Evolutionary conservation across 2,797 vertebrate species (phyloP).

Genomic region (Trachops cirrhosus): DNA sequence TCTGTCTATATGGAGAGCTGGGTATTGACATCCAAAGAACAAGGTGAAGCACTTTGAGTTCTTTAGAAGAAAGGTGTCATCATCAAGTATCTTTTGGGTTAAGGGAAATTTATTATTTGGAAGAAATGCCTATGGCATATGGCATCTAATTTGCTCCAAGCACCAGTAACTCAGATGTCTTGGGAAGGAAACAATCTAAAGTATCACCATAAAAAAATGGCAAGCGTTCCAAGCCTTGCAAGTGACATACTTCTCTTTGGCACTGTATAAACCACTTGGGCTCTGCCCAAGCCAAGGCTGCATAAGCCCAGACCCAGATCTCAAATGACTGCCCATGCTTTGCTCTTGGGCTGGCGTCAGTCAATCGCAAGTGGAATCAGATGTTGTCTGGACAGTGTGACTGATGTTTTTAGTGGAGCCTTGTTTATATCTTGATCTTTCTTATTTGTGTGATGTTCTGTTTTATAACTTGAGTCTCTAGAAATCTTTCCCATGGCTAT

Average conservation of each 20-base stretch:
- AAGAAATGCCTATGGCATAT: background rate
- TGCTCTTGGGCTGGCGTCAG: slow-evolving; percentile 37
- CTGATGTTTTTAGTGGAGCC: slow-evolving; percentile 54
- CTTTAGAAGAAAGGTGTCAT: background rate
- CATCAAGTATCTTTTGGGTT: background rate
- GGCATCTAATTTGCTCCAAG: background rate
- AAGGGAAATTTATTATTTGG: background rate
- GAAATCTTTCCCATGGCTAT: slow-evolving; percentile 54
- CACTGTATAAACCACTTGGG: background rate
- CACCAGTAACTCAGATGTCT: background rate
- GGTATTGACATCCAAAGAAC: slow-evolving; percentile 26
- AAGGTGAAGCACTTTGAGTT: background rate
- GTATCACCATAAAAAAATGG: background rate
- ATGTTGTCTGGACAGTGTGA: slow-evolving; percentile 65
- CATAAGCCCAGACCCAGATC: background rate
- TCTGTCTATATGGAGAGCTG: slow-evolving; percentile 43
- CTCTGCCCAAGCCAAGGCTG: background rate
- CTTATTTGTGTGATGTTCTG: slow-evolving; percentile 68
- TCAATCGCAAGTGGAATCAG: slow-evolving; percentile 61
- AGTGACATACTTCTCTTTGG: background rate
- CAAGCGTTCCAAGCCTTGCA: background rate
- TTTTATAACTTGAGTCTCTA: slow-evolving; percentile 66
- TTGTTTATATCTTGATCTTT: slow-evolving; percentile 44
- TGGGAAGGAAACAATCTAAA: slow-evolving; percentile 11
- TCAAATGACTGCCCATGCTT: background rate